Evolutionary conservation across 1,140 invertebrate species (phyloP).

Genomic region (Melanaphis sacchari): DNA sequence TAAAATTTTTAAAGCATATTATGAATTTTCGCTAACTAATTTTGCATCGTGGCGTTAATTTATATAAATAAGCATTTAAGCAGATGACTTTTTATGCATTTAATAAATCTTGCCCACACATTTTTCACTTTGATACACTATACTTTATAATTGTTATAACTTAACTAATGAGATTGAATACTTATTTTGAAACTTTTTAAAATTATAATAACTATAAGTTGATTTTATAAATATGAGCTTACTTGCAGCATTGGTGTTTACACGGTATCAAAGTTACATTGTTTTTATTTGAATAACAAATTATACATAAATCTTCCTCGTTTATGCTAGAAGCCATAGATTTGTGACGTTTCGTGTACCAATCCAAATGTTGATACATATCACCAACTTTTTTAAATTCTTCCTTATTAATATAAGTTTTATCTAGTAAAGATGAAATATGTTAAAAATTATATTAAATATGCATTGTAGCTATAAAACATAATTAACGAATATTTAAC

Average conservation of each 20-base stretch:
- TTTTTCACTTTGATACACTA: no score
- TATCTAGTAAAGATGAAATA: not conserved
- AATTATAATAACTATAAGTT: not conserved
- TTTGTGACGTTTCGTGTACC: not conserved
- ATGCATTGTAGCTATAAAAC: not conserved
- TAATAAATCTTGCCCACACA: not conserved
- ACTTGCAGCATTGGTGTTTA: conserved; percentile 48
- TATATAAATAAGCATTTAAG: not conserved
- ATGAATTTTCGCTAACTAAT: not conserved
- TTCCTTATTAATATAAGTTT: not conserved
- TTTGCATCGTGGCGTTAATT: not conserved
- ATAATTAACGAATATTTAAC: not conserved
- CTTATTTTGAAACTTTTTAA: not conserved
- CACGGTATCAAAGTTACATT: conserved; percentile 15
- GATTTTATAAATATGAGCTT: not conserved
- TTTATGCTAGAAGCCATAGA: conserved; percentile 34
- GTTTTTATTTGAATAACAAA: conserved; percentile 46
- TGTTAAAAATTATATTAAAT: not conserved
- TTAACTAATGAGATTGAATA: not conserved
- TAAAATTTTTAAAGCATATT: not conserved
- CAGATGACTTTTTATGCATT: not conserved
- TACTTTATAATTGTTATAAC: not conserved
- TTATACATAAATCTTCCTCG: conserved; percentile 35
- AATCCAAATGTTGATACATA: conserved; percentile 36
- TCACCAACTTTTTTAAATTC: not conserved